A percentile compares a stretch with the other conserved stretches of the same genome.
Conservation (phyloP, 2,797 vertebrate species). For the Poeciliopsis turneri region DNA sequence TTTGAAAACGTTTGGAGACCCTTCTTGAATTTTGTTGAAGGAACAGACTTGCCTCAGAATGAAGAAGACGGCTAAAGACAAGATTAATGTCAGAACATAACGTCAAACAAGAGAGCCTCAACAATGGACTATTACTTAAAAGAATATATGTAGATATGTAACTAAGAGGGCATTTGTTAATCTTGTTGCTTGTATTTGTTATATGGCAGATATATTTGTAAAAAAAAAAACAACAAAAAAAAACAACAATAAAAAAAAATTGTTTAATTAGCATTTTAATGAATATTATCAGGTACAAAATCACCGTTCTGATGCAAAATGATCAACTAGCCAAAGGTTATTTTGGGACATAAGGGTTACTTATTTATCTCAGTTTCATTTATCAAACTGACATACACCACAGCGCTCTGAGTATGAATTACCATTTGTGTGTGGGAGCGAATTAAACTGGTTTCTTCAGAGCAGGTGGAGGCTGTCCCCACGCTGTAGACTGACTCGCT, state of each 20-base stretch:
- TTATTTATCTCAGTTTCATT: neutral
- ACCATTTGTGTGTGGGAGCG: conserved; percentile 84
- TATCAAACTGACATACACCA: neutral
- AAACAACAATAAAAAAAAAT: too few species aligned
- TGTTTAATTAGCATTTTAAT: neutral
- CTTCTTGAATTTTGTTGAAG: too few species aligned
- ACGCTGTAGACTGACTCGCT: conserved; percentile 82
- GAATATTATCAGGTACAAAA: neutral
- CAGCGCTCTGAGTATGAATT: conserved; percentile 26
- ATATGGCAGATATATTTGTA: too few species aligned
- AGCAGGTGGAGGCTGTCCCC: conserved; percentile 66
- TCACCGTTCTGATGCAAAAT: neutral
- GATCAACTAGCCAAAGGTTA: neutral
- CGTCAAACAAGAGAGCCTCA: too few species aligned
- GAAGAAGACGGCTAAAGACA: too few species aligned
- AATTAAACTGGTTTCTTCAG: conserved; percentile 80
- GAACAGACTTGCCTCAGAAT: too few species aligned
- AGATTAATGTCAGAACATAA: too few species aligned
- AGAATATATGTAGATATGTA: too few species aligned
- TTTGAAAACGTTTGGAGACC: too few species aligned
- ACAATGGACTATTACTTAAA: too few species aligned
- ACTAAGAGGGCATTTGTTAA: too few species aligned
- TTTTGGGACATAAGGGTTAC: neutral
- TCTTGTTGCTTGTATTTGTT: too few species aligned
- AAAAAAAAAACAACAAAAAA: neutral